These are phyloP conservation scores for Bombus cullumanus DNA, from an alignment of 1,140 invertebrate species.

Conservation along the genomic window DNA sequence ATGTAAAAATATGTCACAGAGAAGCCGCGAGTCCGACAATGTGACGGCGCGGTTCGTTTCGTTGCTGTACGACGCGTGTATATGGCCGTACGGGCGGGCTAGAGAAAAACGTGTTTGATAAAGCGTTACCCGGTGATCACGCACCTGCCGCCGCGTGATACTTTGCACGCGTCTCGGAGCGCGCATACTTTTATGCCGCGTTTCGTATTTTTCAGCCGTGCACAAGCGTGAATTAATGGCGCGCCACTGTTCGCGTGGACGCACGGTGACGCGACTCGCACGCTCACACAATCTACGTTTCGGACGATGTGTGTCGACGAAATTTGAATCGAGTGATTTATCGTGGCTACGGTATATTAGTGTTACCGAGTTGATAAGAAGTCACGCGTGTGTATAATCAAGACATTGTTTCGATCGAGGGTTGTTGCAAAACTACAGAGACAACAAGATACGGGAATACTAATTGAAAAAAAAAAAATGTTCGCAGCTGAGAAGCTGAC, in stretches of 20 bases:
- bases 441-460: too few relatives aligned
- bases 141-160: slow-evolving; percentile 55
- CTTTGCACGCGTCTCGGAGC: slow-evolving; percentile 6
- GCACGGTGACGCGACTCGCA: background rate
- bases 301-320: background rate
- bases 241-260: background rate
- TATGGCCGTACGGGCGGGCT: background rate
- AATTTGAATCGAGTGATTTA: background rate
- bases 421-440: background rate
- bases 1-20: slow-evolving; percentile 33
- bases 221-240: slow-evolving; percentile 49
- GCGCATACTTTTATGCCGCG: slow-evolving; percentile 25
- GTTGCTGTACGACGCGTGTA: background rate
- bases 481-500: background rate
- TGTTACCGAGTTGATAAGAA: too few relatives aligned
- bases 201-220: slow-evolving; percentile 20
- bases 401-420: background rate
- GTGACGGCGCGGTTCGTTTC: background rate
- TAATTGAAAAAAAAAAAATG: too few relatives aligned
- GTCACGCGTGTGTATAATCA: too few relatives aligned
- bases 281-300: background rate
- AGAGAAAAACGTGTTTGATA: slow-evolving; percentile 40
- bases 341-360: background rate
- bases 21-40: background rate
- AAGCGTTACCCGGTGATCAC: slow-evolving; percentile 44